Evolutionary conservation across 2,113 vertebrate species (phyloP), one percentile per base, ranked within the genome.

Genomic region (Accipiter virgatus): DNA sequence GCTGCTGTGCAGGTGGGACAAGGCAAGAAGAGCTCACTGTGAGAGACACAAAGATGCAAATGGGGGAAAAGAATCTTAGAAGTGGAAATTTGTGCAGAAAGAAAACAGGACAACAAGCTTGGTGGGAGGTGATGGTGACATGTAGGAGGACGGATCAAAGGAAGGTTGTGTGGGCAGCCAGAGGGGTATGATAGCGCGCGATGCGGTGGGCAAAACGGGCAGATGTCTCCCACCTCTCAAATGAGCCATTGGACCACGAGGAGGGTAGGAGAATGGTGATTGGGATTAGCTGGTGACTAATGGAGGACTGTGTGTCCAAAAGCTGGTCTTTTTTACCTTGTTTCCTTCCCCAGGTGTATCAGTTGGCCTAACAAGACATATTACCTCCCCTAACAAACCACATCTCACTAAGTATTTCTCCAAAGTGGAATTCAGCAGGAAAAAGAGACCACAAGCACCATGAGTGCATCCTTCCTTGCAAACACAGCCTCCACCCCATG

Each of bases 281-380:
- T 82, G n/a, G 43, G 43, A 67, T 66, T 31, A 70, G 27, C 10
- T 40, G 14, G 11, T 62, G 78, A 40, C 29, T 75, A 52, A 50
- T 4, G 48, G 50, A 70, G 31, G 21, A 26, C 52, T 17, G 2
- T 20, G 7, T 31, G 16, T 10, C 42, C 47, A 75, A 55, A 92
- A 85, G 4, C 7, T 38, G 13, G 2, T 6, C 10, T 6, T 59
- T 74, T 83, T 48, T 12, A 0, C 14, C 45, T 29, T 1, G 0
- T 65, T 74, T 88, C 18, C 18, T 68, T 86, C 53, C 73, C 71
- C 40, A 59, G 22, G 29, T 25, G 8, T 8, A 61, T 38, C 13
- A 23, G 6, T 0, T 56, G 48, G 19, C 11, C 50, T 38, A 90
- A 79, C 31, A 53, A n/a, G 42, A 74, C 26, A 9, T 20, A 26